phyloP scores from a whole-genome alignment of 2,888 invertebrate genomes.

The Drosophila birchii region DNA sequence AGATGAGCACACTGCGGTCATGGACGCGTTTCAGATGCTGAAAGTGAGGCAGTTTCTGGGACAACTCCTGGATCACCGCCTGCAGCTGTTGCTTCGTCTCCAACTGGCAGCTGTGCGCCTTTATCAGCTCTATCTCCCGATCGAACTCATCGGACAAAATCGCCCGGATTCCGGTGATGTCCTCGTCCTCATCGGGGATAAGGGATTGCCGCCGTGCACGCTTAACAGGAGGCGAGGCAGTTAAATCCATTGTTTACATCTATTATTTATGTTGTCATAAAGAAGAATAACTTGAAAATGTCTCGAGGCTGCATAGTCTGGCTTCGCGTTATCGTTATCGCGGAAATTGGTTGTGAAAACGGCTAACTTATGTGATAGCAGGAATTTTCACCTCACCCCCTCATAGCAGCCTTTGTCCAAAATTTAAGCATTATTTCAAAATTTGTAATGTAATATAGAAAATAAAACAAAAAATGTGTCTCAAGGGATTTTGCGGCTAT shows the following conservation, averaged over 20 bases:
- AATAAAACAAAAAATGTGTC: constrained; percentile 17
- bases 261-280: neutral
- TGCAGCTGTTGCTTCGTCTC: constrained; percentile 88
- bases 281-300: no score
- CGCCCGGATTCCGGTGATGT: constrained; percentile 83
- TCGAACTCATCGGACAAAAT: constrained; percentile 86
- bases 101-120: constrained; percentile 88
- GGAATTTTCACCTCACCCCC: neutral
- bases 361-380: neutral
- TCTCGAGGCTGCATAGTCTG: no score
- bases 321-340: no score
- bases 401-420: neutral
- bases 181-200: neutral
- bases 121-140: constrained; percentile 85
- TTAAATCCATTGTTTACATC: constrained; percentile 25
- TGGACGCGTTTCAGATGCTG: constrained; percentile 91
- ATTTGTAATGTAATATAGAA: constrained; percentile 3
- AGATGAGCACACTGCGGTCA: constrained; percentile 87
- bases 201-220: constrained; percentile 30
- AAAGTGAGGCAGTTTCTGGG: constrained; percentile 87
- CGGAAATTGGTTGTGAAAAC: neutral
- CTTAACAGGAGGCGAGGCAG: constrained; percentile 52
- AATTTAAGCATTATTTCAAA: constrained; percentile 1
- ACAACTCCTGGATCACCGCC: constrained; percentile 87
- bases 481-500: constrained; percentile 16